Base-by-base conservation (phyloP, 2,888 invertebrate species). In the Meteorus colon region DNA sequence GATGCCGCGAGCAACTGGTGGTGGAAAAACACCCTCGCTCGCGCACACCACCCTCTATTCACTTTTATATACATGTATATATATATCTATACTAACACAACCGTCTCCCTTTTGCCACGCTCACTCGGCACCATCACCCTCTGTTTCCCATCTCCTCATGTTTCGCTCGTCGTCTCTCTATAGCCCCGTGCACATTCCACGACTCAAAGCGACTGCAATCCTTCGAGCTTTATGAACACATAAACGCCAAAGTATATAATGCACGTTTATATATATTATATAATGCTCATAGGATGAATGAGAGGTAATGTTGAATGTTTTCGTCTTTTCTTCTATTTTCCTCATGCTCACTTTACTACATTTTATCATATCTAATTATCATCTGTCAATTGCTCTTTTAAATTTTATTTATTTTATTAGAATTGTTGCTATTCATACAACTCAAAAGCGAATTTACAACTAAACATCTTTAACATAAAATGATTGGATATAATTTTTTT, bases 1-100 rank as follows among this genome's bases (percentile, higher is more conserved):
- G 81, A 82, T 82, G 83, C 83, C 82, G 86, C 86, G 86, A 89
- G 89, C 89, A 89, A 89, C 89, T 89, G 89, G 89, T 89, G 89
- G 89, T 89, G 88, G 89, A 89, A 89, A 89, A 89, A 89, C 89
- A 89, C 87, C 88, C 89, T 88, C 87, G 85, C 87, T 88, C 87
- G 83, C 85, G 84, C 85, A 85, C 85, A 82, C 83, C 84, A 84
- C 83, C 84, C 85, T 85, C 80, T 82, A 76, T 78, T 79, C 77
- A 19, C 19, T 55, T 55, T 19, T 55, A 55, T 55, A 55, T 55
- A 51, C 51, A 45, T 45, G 45, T 45, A 48, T 77, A 73, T 79
- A 79, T 78, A 69, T 45, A 48, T 77, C 71, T 79, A 79, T 78
- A 69, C 55, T 79, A 75, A 72, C 75, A 74, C 75, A 77, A 37